Percentiles rank a stretch among this genome's conserved stretches.
Conservation (phyloP, 2,888 invertebrate species). For the Drosophila falleni region DNA sequence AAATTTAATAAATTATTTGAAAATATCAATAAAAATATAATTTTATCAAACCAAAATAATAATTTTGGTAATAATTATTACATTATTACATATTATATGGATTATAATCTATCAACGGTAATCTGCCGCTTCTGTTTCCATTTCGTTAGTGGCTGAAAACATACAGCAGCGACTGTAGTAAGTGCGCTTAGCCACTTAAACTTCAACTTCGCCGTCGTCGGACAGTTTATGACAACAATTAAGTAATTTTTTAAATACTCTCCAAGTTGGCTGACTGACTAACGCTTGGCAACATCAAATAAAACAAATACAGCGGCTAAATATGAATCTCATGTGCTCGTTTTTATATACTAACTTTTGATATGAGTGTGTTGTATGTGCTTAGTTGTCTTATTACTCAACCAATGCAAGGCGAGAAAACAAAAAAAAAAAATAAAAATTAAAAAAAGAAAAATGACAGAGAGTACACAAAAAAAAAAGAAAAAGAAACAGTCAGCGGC, state of each 20-base stretch:
- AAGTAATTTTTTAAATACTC: constrained; percentile 78
- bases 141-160: constrained; percentile 3
- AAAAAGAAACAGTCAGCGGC: constrained; percentile 17
- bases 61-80: too few species aligned
- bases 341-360: constrained; percentile 29
- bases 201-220: constrained; percentile 47
- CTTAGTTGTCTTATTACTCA: constrained; percentile 62
- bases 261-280: constrained; percentile 58
- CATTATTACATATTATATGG: too few species aligned
- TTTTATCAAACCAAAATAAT: too few species aligned
- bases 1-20: too few species aligned
- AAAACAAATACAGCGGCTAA: constrained; percentile 51
- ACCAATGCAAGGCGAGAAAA: constrained; percentile 55
- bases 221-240: constrained; percentile 77
- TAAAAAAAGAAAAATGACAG: constrained; percentile 16
- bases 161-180: constrained; percentile 47
- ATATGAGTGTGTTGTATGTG: constrained; percentile 14
- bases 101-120: not conserved
- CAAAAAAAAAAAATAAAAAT: constrained; percentile 23
- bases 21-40: too few species aligned
- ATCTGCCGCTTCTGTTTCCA: not conserved
- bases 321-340: constrained; percentile 52
- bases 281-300: constrained; percentile 56
- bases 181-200: constrained; percentile 53
- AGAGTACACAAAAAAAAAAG: too few species aligned